These are phyloP conservation scores for Eupithecia vulgata DNA, from an alignment of 2,888 invertebrate genomes.

Conservation along the genomic window DNA sequence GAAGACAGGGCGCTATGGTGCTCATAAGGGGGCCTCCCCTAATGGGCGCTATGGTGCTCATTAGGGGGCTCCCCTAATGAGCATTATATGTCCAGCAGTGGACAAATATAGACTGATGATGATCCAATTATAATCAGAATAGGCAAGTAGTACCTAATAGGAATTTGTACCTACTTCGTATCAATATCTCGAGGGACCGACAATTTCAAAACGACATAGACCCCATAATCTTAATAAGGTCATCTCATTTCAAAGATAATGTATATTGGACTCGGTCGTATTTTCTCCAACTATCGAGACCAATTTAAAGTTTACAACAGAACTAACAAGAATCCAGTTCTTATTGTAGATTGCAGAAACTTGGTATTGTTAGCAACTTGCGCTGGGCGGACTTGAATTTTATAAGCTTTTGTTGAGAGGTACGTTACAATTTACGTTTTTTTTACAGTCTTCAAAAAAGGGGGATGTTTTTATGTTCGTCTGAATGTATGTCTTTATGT, in stretches of 20 bases:
- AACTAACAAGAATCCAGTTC: constrained; percentile 27
- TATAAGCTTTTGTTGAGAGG: not conserved
- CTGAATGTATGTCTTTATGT: no score
- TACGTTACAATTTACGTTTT: not conserved
- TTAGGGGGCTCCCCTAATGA: no score
- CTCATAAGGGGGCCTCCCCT: no score
- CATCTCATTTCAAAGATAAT: constrained; percentile 20
- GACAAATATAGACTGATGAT: no score
- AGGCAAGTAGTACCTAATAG: not conserved
- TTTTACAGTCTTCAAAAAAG: not conserved
- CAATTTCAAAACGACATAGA: not conserved
- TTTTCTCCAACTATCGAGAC: constrained; percentile 28
- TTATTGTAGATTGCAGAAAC: constrained; percentile 7
- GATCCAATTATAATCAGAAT: not conserved
- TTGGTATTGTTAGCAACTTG: not conserved
- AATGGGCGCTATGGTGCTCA: no score
- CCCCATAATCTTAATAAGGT: constrained; percentile 8
- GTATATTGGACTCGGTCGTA: constrained; percentile 19
- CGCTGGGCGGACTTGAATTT: not conserved
- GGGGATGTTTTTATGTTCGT: no score
- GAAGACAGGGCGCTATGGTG: no score
- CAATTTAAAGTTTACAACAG: constrained; percentile 33
- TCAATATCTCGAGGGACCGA: not conserved
- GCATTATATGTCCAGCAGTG: no score
- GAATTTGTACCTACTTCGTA: not conserved